Evolutionary conservation across 1,140 invertebrate species (phyloP), one percentile per base, ranked within the genome.

Genomic region (Anastatus disparis): DNA sequence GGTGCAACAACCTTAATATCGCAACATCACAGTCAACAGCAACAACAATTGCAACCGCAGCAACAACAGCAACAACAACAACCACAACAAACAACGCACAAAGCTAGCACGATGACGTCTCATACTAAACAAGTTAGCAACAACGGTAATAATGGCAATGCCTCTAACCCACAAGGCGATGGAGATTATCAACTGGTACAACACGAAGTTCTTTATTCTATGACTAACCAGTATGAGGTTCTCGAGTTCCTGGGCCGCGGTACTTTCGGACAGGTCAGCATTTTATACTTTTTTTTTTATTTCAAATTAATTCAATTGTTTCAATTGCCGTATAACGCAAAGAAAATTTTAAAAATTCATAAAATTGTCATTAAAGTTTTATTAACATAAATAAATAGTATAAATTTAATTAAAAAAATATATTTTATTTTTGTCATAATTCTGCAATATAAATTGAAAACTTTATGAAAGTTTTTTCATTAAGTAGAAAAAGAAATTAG

Each of bases 101-200:
- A 79, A 35, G 65, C 75, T 27, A 71, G 77, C 80, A 75, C 86
- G 85, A 90, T 89, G 84, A 93, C 93, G 89, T 93, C 93, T 88
- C 90, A 92, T 77, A 92, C 92, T 86, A 93, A 93, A 84, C 86
- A 86, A 75, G 81, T 84, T 42, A 79, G 81, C 53, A 83, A 83
- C 55, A 81, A 81, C 42, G 83, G 82, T 27, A 84, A 83, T 50
- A 82, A 89, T 79, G 86, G 87, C 86, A 86, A 87, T 79, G 86
- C 89, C 83, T 88, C 87, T 84, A 89, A 91, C 88, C 89, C 89
- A 81, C 90, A 93, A 81, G 90, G 93, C 76, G 97, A 99, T 87
- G 97, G 97, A 50, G 97, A 99, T 87, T 99, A 99, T 87, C 96
- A 98, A 84, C 89, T 99, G 82, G 97, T 99, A 31, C 96, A 99